phyloP scores from a whole-genome alignment of 2,113 vertebrate species.

The Perccottus glenii region DNA sequence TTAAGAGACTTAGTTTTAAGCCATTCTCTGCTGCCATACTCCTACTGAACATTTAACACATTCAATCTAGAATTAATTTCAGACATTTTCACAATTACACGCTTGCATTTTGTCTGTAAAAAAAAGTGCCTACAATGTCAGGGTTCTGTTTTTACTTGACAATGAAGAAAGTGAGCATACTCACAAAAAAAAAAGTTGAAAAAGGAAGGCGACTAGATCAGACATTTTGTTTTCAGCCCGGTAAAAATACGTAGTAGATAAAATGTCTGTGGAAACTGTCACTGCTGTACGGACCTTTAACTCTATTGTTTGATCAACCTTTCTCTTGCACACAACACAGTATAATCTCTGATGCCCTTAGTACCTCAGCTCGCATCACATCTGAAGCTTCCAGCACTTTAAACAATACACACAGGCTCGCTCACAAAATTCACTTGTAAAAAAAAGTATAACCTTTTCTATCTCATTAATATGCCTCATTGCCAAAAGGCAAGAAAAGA shows the following conservation, averaged over 20 bases:
- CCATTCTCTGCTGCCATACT: no score
- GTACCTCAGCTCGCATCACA: conserved; percentile 30
- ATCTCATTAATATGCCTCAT: conserved; percentile 68
- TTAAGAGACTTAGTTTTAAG: no score
- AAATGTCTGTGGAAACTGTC: conserved; percentile 14
- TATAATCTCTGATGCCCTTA: conserved; percentile 32
- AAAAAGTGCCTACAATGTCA: conserved; percentile 43
- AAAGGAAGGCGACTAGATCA: no score
- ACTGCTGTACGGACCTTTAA: conserved; percentile 38
- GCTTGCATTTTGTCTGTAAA: conserved; percentile 28
- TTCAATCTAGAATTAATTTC: no score
- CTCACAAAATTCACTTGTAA: conserved; percentile 24
- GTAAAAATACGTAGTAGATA: conserved; percentile 1
- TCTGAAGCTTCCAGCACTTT: conserved; percentile 30
- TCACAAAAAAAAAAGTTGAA: no score
- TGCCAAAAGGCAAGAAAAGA: conserved; percentile 69
- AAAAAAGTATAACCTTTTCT: conserved; percentile 69
- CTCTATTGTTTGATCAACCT: conserved; percentile 54
- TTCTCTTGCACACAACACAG: conserved; percentile 29
- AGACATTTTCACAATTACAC: no score
- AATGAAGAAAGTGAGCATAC: conserved; percentile 33
- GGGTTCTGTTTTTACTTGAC: conserved; percentile 32
- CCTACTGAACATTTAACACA: no score
- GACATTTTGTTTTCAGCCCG: conserved; percentile 6
- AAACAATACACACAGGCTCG: conserved; percentile 30